These are phyloP conservation scores for Dicerorhinus sumatrensis DNA, from an alignment of 2,113 vertebrate genomes.

Conservation along the genomic window DNA sequence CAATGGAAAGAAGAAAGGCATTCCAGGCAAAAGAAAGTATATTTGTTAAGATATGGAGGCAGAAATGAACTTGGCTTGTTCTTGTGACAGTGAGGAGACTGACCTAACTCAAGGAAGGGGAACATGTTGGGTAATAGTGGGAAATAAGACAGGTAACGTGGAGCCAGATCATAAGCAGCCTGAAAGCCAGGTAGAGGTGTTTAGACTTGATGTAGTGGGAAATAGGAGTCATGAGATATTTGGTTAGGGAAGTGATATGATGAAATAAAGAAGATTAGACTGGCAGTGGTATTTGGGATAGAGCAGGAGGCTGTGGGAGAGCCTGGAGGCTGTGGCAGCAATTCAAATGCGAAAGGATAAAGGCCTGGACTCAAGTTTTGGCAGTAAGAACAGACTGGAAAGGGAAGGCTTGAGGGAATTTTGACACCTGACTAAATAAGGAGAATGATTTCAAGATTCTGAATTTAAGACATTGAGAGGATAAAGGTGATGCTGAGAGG, in stretches of 20 bases:
- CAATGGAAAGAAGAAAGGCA: not conserved
- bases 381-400: not conserved
- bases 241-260: slow-evolving; percentile 65
- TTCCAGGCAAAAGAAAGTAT: slow-evolving; percentile 4
- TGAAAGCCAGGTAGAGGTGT: slow-evolving; percentile 54
- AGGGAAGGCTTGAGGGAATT: slow-evolving; percentile 21
- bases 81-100: slow-evolving; percentile 4
- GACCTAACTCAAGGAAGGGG: slow-evolving; percentile 36
- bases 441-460: slow-evolving; percentile 30
- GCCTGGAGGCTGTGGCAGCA: slow-evolving; percentile 28
- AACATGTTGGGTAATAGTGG: slow-evolving; percentile 52
- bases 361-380: not conserved
- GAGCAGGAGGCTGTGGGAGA: slow-evolving; percentile 43
- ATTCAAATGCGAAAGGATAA: not conserved
- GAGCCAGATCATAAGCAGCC: slow-evolving; percentile 14
- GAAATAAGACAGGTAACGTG: slow-evolving; percentile 1
- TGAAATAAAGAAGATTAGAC: slow-evolving; percentile 60
- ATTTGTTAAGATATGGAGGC: not conserved
- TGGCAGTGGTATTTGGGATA: not conserved
- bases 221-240: slow-evolving; percentile 57
- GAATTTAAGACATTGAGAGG: not conserved
- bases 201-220: slow-evolving; percentile 75
- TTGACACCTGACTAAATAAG: slow-evolving; percentile 21
- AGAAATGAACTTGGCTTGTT: slow-evolving; percentile 59
- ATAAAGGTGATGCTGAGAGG: slow-evolving; percentile 16